phyloP scores from a whole-genome alignment of 1,140 invertebrate genomes.

The Sminthurides bifidus region DNA sequence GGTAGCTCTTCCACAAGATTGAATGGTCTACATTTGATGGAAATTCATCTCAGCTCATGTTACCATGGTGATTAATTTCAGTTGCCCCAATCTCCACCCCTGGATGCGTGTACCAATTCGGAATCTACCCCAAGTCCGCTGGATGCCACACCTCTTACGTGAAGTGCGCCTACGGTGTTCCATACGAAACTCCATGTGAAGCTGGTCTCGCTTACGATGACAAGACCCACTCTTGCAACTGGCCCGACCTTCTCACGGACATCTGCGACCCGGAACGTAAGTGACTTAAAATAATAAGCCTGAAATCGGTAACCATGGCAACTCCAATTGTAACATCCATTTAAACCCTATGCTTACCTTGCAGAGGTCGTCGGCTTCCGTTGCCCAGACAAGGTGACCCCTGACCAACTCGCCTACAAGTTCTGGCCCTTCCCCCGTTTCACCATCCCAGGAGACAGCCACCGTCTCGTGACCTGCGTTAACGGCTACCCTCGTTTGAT shows the following conservation, averaged over 20 bases:
- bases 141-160: constrained; percentile 73
- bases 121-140: constrained; percentile 60
- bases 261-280: constrained; percentile 71
- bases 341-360: constrained; percentile 11
- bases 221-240: constrained; percentile 77
- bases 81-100: constrained; percentile 62
- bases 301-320: not conserved
- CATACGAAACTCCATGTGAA: constrained; percentile 64
- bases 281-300: not conserved
- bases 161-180: constrained; percentile 70
- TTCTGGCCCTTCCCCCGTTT: constrained; percentile 86
- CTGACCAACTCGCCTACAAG: constrained; percentile 61
- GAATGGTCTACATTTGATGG: not conserved
- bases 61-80: constrained; percentile 39
- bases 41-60: not conserved
- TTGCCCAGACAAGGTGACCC: constrained; percentile 60
- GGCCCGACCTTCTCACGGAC: constrained; percentile 77
- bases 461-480: constrained; percentile 73
- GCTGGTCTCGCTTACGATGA: constrained; percentile 70
- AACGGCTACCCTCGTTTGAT: constrained; percentile 72
- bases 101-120: constrained; percentile 78
- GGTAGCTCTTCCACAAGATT: not conserved
- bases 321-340: not conserved
- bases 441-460: constrained; percentile 67
- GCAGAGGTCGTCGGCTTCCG: constrained; percentile 43